Conservation (phyloP, 1,140 invertebrate species). For the Parapsyche elsis region DNA sequence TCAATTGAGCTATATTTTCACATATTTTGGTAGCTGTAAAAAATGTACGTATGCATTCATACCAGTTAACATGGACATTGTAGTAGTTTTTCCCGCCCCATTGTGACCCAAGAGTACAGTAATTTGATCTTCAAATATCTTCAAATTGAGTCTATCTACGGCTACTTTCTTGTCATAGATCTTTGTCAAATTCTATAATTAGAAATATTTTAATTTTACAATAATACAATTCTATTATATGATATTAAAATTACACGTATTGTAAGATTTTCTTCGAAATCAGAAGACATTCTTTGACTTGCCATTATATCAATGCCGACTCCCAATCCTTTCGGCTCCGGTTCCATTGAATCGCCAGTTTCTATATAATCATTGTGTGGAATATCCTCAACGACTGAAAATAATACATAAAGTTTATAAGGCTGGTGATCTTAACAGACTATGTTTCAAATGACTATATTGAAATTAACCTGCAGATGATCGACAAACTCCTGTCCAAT, state of each 20-base stretch:
- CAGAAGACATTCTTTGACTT: slow-evolving; percentile 23
- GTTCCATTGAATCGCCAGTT: slow-evolving; percentile 45
- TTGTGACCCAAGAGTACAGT: slow-evolving; percentile 80
- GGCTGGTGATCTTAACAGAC: neutral
- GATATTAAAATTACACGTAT: neutral
- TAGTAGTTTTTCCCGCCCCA: slow-evolving; percentile 72
- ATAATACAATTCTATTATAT: neutral
- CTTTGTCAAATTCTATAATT: slow-evolving; percentile 67
- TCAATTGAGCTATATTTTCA: too few species aligned
- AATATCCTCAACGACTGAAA: slow-evolving; percentile 52
- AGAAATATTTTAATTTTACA: slow-evolving; percentile 53
- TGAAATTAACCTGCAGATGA: slow-evolving; percentile 39
- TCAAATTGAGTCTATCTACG: slow-evolving; percentile 76
- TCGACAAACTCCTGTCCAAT: slow-evolving; percentile 60
- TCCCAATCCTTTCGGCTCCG: slow-evolving; percentile 50
- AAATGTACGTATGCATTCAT: slow-evolving; percentile 22
- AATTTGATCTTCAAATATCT: slow-evolving; percentile 77
- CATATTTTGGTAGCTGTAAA: neutral
- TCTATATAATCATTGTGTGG: slow-evolving; percentile 18
- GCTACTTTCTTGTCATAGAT: slow-evolving; percentile 67
- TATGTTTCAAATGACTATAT: neutral
- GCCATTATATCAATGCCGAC: slow-evolving; percentile 54
- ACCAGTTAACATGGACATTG: slow-evolving; percentile 80
- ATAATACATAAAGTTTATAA: neutral
- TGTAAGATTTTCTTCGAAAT: too few species aligned